These are phyloP conservation scores for Rhimphoctona megacephalus DNA, from an alignment of 2,888 invertebrate species.

Conservation along the genomic window DNA sequence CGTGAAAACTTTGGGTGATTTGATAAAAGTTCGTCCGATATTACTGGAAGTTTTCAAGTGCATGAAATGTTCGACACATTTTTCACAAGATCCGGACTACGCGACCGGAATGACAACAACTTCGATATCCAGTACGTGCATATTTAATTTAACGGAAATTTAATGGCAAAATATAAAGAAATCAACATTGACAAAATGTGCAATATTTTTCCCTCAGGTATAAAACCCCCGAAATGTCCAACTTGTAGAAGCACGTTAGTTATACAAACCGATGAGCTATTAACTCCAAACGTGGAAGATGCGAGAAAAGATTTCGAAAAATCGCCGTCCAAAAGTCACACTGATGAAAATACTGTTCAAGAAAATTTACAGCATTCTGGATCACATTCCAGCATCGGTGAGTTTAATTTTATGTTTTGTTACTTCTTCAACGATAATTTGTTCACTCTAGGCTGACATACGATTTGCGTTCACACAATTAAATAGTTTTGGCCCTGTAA, in stretches of 20 bases:
- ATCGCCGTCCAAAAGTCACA: constrained; percentile 53
- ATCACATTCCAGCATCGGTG: constrained; percentile 85
- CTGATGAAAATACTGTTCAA: constrained; percentile 61
- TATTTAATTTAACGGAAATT: not conserved
- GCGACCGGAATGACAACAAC: constrained; percentile 64
- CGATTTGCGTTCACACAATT: constrained; percentile 13
- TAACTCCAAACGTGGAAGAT: constrained; percentile 75
- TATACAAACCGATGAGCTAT: constrained; percentile 85
- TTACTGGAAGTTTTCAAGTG: constrained; percentile 85
- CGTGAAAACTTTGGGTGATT: constrained; percentile 84
- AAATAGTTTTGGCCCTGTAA: constrained; percentile 6
- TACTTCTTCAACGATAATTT: constrained; percentile 8
- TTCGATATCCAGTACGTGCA: constrained; percentile 68
- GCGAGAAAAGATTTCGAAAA: constrained; percentile 61
- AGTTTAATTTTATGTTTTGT: constrained; percentile 64
- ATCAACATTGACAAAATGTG: not conserved
- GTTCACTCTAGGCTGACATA: constrained; percentile 14
- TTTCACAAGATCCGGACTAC: constrained; percentile 86
- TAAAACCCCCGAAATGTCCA: constrained; percentile 85
- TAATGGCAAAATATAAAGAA: constrained; percentile 11
- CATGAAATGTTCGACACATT: constrained; percentile 88
- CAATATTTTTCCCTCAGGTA: constrained; percentile 66
- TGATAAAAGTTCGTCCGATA: constrained; percentile 85
- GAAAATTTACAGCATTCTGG: constrained; percentile 80
- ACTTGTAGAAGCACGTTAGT: constrained; percentile 87